Percentiles rank a stretch among this genome's conserved stretches.
Conservation (phyloP, 2,797 vertebrate species). For the Etheostoma nigrum region DNA sequence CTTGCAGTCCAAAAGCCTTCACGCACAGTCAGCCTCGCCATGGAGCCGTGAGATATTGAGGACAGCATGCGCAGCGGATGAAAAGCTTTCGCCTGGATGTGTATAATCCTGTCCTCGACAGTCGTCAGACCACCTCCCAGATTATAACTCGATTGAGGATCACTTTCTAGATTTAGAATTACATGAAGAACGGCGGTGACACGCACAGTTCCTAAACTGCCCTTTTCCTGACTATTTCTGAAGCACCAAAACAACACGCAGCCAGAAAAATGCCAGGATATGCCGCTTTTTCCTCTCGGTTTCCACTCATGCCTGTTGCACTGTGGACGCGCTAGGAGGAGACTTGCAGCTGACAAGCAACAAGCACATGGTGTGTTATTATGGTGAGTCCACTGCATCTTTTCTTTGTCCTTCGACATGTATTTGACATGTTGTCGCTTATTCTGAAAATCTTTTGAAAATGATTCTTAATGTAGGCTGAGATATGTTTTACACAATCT, state of each 20-base stretch:
- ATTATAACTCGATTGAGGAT: conserved; percentile 45
- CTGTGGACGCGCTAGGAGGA: conserved; percentile 33
- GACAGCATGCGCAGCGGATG: conserved; percentile 58
- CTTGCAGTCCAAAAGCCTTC: conserved; percentile 36
- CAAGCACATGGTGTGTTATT: conserved; percentile 49
- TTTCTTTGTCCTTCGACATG: conserved; percentile 36
- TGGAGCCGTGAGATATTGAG: conserved; percentile 43
- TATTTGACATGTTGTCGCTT: neutral
- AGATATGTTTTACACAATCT: neutral
- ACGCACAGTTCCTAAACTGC: conserved; percentile 2
- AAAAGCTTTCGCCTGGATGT: conserved; percentile 66
- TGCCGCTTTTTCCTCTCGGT: neutral
- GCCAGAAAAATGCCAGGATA: neutral
- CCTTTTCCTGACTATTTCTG: neutral
- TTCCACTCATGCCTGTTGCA: conserved; percentile 37
- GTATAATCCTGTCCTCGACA: conserved; percentile 70
- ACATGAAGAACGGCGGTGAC: conserved; percentile 15
- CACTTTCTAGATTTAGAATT: conserved; percentile 27
- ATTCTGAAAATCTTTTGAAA: too few relatives aligned
- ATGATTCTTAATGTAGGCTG: neutral
- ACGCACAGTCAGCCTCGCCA: conserved; percentile 46
- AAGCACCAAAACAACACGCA: neutral
- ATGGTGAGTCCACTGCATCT: conserved; percentile 67
- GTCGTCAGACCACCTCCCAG: conserved; percentile 50
- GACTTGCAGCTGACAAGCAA: conserved; percentile 39